Conservation (phyloP, 2,113 vertebrate species). For the Neotoma lepida region DNA sequence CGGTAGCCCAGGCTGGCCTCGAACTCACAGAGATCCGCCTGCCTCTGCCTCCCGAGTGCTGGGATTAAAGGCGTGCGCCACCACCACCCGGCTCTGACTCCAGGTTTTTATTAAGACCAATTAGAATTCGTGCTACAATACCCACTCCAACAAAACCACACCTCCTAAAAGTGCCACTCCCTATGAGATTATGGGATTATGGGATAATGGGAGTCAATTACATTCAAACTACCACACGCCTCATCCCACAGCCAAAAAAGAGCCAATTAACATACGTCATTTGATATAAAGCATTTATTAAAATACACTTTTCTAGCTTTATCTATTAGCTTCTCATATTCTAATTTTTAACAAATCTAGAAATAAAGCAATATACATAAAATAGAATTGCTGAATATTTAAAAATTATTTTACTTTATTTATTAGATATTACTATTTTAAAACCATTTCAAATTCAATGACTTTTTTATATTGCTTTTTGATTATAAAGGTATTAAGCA, state of each 20-base stretch:
- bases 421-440: not conserved
- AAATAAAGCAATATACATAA: not conserved
- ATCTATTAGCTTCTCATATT: not conserved
- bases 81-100: too few species aligned
- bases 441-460: not conserved
- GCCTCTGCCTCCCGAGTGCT: too few species aligned
- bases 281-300: constrained; percentile 46
- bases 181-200: not conserved
- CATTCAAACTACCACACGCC: not conserved
- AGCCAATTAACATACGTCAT: constrained; percentile 7
- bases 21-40: too few species aligned
- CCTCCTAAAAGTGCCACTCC: not conserved
- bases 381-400: not conserved
- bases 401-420: not conserved
- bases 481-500: not conserved
- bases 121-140: too few species aligned
- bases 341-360: not conserved
- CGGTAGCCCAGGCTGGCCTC: too few species aligned
- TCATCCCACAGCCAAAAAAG: not conserved
- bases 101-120: too few species aligned
- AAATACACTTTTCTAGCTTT: not conserved
- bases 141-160: too few species aligned
- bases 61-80: too few species aligned
- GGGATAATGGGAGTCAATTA: not conserved
- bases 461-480: not conserved